Evolutionary conservation across 2,888 invertebrate genomes (phyloP), one percentile per base, ranked within the genome.

Genomic region (Gandaritis pyraliata): DNA sequence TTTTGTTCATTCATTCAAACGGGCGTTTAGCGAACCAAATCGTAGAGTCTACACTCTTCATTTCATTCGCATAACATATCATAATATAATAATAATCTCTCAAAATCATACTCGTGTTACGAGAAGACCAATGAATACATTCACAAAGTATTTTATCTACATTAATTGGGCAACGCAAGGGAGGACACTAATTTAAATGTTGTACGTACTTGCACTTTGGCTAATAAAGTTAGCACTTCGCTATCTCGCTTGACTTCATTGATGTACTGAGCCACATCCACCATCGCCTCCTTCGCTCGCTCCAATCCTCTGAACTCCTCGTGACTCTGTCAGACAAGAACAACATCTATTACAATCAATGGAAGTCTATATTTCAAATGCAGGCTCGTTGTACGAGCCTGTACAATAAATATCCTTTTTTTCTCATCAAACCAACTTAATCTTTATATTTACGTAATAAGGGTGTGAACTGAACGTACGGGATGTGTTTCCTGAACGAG

Each of bases 161-260:
- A n/a, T n/a, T n/a, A n/a, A n/a, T n/a, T n/a, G n/a, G n/a, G n/a
- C n/a, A n/a, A n/a, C n/a, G n/a, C n/a, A n/a, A n/a, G n/a, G n/a
- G n/a, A n/a, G n/a, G n/a, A n/a, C n/a, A n/a, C n/a, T n/a, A n/a
- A n/a, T n/a, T n/a, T n/a, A n/a, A n/a, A n/a, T n/a, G n/a, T n/a
- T n/a, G 10, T 3, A 52, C 85, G 90, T 73, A 95, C 94, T 93
- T 98, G 97, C 55, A 99, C 96, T 90, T 98, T 97, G 69, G 95
- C 95, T 72, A 99, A 97, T 64, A 98, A 95, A 69, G 96, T 95
- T 59, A 98, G 93, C 69, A 97, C 97, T 84, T 99, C 99, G 58
- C 97, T 97, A 88, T 99, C 99, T 56, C 99, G 93, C 76, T 98
- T 99, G 54, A 98, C 98, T 93, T 99, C 99, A 86, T 99, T 99